Evolutionary conservation across 2,888 invertebrate genomes (phyloP).

Genomic region (Tetramorium bicarinatum): DNA sequence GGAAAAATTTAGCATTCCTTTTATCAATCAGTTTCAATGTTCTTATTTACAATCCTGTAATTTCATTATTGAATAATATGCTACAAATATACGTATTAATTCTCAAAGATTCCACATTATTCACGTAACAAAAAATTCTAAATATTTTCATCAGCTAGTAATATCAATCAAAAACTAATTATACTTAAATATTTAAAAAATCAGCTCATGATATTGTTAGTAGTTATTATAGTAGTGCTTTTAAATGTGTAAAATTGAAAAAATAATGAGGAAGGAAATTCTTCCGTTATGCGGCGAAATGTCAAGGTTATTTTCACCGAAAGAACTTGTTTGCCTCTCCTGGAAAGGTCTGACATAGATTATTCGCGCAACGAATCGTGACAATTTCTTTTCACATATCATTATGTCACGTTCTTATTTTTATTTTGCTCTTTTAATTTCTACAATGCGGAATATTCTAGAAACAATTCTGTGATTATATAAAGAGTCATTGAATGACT

Average conservation of each 20-base stretch:
- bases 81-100: background rate
- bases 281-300: background rate
- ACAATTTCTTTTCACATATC: conserved; percentile 19
- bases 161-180: background rate
- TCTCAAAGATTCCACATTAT: background rate
- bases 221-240: background rate
- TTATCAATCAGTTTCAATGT: background rate
- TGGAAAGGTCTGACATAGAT: conserved; percentile 35
- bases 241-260: background rate
- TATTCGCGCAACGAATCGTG: conserved; percentile 19
- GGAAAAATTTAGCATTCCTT: background rate
- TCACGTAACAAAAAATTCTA: background rate
- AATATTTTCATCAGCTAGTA: background rate
- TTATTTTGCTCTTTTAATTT: background rate
- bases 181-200: background rate
- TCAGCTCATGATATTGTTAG: background rate
- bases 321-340: conserved; percentile 17
- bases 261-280: background rate
- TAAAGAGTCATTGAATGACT: background rate
- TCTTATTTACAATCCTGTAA: background rate
- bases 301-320: conserved; percentile 45
- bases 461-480: background rate
- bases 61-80: background rate
- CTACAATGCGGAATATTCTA: background rate
- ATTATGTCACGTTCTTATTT: background rate